A percentile compares a stretch with the other conserved stretches of the same genome.
Conservation (phyloP, 2,888 invertebrate species). For the Phaonia tiefii region DNA sequence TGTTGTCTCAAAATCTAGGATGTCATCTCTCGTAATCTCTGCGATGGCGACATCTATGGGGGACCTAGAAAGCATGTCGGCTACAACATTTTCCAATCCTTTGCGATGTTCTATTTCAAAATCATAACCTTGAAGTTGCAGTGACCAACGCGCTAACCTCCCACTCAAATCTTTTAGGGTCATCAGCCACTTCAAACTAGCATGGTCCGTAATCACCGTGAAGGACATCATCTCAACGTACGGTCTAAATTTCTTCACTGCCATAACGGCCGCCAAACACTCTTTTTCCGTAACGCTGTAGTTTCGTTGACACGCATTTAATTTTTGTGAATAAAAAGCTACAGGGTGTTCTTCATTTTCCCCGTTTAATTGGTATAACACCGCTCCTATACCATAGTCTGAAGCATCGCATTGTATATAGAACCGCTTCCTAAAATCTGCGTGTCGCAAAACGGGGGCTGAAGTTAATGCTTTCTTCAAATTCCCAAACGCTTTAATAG, state of each 20-base stretch:
- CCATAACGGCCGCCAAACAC: conserved; percentile 39
- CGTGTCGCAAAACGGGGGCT: conserved; percentile 27
- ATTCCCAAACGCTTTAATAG: conserved; percentile 12
- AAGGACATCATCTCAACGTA: conserved; percentile 51
- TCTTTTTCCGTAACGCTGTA: conserved; percentile 38
- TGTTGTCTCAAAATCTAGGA: conserved; percentile 20
- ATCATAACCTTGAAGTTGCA: conserved; percentile 25
- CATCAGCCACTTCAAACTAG: conserved; percentile 37
- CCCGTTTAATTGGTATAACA: conserved; percentile 10
- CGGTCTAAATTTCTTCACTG: conserved; percentile 29
- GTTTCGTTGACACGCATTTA: conserved; percentile 28
- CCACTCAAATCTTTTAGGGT: conserved; percentile 27
- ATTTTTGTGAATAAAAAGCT: conserved; percentile 21
- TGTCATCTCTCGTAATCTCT: conserved; percentile 6
- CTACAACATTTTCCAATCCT: conserved; percentile 28
- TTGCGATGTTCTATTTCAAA: conserved; percentile 27
- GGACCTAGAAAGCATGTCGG: conserved; percentile 27
- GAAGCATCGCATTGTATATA: conserved; percentile 35
- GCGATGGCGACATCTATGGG: neutral
- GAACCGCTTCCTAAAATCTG: conserved; percentile 18
- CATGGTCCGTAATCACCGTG: conserved; percentile 32
- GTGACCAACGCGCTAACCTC: conserved; percentile 30
- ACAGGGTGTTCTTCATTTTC: conserved; percentile 41
- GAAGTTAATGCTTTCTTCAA: conserved; percentile 35
- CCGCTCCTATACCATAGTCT: neutral